Base-by-base conservation (phyloP, 2,797 vertebrate genomes). In the Eospalax fontanierii region DNA sequence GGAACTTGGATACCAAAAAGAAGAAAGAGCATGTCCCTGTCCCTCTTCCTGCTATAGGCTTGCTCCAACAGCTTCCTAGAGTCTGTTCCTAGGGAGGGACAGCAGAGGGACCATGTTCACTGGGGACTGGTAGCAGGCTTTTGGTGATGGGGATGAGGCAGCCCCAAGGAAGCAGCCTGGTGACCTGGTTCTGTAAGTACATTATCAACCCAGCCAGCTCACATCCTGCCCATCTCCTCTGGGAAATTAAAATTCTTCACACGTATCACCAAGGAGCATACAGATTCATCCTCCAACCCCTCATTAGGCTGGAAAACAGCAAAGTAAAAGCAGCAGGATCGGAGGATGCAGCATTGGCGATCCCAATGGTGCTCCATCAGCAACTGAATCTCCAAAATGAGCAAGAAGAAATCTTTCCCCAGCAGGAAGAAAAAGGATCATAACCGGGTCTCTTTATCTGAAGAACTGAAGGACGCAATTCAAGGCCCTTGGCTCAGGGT, bases 281-380 rank as follows among this genome's bases (percentile, higher is more conserved):
- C n/a, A 2, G 40, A 28, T 15, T n/a, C n/a, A 26, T 24, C 21
- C 76, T 30, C 33, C 10, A 4, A 0, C 24, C 57, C 35, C 65
- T 81, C 59, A 26, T 6, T 38, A 54, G 0, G 78, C 28, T 24
- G 30, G 16, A 14, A 11, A 16, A 12, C 1, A 30, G 26, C 28
- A 11, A 43, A 75, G 57, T 10, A 6, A 50, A 91, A 59, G 18
- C 40, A n/a, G 21, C 19, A 7, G 38, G 50, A 21, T 28, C 11
- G n/a, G 82, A 43, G 3, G 0, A 0, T 16, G 4, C 5, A 4
- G 30, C 16, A 2, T 28, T 46, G 38, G 30, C 54, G 3, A 54
- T 38, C 50, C 4, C 16, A n/a, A 73, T 3, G 16, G 0, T 30
- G 71, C 26, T 54, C 75, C 8, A 6, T 4, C 24, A n/a, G 66